phyloP scores from a whole-genome alignment of 2,888 invertebrate genomes.

The Heterodera filipjevi region DNA sequence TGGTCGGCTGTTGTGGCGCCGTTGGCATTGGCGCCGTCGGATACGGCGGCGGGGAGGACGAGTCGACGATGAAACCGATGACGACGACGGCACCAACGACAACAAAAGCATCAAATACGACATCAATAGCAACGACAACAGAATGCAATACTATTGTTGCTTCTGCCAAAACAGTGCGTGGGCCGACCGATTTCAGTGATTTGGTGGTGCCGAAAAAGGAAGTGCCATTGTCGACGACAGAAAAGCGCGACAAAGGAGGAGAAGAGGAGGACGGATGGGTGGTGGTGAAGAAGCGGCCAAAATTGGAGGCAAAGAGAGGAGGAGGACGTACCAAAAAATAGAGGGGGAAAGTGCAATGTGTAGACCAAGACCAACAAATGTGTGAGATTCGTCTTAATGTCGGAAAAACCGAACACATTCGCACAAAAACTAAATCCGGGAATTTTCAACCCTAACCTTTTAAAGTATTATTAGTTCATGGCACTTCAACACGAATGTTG shows the following conservation, averaged over 20 bases:
- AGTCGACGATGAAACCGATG: constrained; percentile 21
- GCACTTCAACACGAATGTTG: not conserved
- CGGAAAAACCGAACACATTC: too few species aligned
- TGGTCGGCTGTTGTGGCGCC: not conserved
- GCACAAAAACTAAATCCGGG: too few species aligned
- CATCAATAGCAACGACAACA: not conserved
- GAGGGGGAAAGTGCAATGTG: not conserved
- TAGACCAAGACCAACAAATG: too few species aligned
- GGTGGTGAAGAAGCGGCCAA: not conserved
- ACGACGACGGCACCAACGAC: not conserved
- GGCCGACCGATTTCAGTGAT: constrained; percentile 30
- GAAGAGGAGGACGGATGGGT: not conserved
- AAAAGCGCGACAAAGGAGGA: not conserved
- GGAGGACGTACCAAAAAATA: not conserved
- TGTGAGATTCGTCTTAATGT: too few species aligned
- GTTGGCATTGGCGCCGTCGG: not conserved
- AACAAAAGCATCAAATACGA: not conserved
- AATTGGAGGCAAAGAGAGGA: not conserved
- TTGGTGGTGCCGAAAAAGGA: constrained; percentile 5
- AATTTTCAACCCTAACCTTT: too few species aligned
- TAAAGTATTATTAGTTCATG: not conserved
- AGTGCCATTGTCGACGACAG: not conserved
- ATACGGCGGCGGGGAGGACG: not conserved
- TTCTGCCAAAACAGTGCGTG: not conserved
- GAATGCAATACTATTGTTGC: too few species aligned